A percentile compares a stretch with the other conserved stretches of the same genome.
These are phyloP conservation scores for Diarsia dahlii DNA, from an alignment of 2,888 invertebrate genomes.

Conservation along the genomic window DNA sequence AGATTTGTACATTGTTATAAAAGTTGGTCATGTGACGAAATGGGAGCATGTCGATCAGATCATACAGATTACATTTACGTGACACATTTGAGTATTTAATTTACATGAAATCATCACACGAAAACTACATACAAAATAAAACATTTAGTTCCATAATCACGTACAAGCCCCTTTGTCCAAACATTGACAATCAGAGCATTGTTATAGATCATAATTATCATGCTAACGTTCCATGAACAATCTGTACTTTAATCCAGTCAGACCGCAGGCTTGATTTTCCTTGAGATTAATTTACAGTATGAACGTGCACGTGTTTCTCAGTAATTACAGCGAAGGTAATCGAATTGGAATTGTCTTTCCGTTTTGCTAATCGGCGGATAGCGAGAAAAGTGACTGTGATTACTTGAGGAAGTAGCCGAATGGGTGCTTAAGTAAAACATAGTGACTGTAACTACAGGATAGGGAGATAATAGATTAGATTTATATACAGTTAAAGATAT, in stretches of 20 bases:
- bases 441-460: not conserved
- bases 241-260: constrained; percentile 24
- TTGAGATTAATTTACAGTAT: constrained; percentile 57
- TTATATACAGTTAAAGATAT: not conserved
- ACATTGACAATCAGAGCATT: constrained; percentile 28
- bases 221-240: constrained; percentile 35
- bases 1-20: constrained; percentile 33
- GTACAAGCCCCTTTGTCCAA: constrained; percentile 6
- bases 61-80: not conserved
- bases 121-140: constrained; percentile 1
- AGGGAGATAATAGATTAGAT: not conserved
- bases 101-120: not conserved
- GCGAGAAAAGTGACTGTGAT: not conserved
- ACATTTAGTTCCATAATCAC: constrained; percentile 10
- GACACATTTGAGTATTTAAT: constrained; percentile 3
- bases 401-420: not conserved
- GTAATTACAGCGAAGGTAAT: constrained; percentile 41
- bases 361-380: constrained; percentile 26
- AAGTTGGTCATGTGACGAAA: constrained; percentile 31
- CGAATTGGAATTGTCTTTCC: constrained; percentile 41
- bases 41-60: not conserved
- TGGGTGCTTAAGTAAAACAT: not conserved
- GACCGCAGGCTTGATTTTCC: constrained; percentile 41
- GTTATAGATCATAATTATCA: constrained; percentile 43
- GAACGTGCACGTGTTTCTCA: constrained; percentile 39